Base-by-base conservation (phyloP, 92 coral and sea anemone genomes). In the Plumapathes pennacea region DNA sequence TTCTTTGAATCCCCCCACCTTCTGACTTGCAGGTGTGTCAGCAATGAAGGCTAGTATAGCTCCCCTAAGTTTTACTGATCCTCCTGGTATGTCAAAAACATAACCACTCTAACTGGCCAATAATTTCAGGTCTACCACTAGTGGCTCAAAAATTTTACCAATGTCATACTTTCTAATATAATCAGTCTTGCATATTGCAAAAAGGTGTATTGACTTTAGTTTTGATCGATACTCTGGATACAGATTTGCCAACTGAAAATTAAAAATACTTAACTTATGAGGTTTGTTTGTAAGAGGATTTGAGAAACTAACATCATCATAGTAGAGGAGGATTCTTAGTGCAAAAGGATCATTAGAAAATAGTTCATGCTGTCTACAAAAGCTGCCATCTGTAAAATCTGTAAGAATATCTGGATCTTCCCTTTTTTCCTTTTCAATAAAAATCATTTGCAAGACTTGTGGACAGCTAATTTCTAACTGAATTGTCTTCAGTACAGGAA, bases 11-110 rank as follows among this genome's bases (percentile, higher is more conserved):
- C 72, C 72, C 34, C 60, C 72, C 5, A 41, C 46, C 14, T 42
- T 23, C 0, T 52, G 44, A 33, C 73, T 52, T 10, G 73, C 73
- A 18, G 62, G 73, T 5, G 77, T 69, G 39, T 69, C 67, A 1
- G 59, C 67, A 1, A 56, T 38, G 38, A 57, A 23, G n/a, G 60
- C 77, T 9, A 69, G 44, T 15, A 69, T 29, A 10, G 59, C 67
- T 3, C 77, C 67, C 22, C 77, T 58, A 17, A 69, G 21, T 20
- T 8, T 4, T 12, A 48, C 24, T 13, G 26, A 14, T 10, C 77
- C 68, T 23, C 50, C 72, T 32, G 23, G 14, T 0, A 70, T 37
- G 4, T 2, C 1, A 49, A 70, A 70, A 39, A 38, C 29, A 69
- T 69, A 38, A 30, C 67, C 67, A 3, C 17, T 10, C 31, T 69